Evolutionary conservation across 2,888 invertebrate genomes (phyloP).

Genomic region (Carpatolechia fugitivella): DNA sequence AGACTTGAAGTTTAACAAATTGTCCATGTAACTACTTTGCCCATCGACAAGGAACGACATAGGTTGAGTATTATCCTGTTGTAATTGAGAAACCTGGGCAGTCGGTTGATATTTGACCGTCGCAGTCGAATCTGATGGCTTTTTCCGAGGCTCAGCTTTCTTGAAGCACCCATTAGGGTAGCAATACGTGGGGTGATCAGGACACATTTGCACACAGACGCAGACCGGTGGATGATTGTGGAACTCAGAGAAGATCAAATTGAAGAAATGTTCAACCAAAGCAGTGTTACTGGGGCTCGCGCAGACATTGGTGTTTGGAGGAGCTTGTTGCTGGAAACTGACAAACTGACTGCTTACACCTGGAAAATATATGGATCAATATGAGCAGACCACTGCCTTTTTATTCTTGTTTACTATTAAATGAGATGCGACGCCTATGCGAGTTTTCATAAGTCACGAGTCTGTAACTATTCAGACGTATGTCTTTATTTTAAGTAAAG

Average conservation of each 20-base stretch:
- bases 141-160: constrained; percentile 27
- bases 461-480: too few species aligned
- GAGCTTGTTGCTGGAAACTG: constrained; percentile 23
- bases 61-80: constrained; percentile 32
- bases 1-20: constrained; percentile 35
- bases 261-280: constrained; percentile 60
- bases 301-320: constrained; percentile 27
- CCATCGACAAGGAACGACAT: constrained; percentile 44
- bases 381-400: too few species aligned
- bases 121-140: constrained; percentile 23
- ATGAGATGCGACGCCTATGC: too few species aligned
- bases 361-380: constrained; percentile 27
- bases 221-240: constrained; percentile 53
- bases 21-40: constrained; percentile 30
- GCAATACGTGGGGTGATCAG: constrained; percentile 57
- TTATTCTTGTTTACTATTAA: too few species aligned
- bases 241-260: constrained; percentile 59
- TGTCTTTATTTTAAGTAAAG: too few species aligned
- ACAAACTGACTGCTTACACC: constrained; percentile 35
- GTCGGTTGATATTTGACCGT: constrained; percentile 11
- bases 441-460: too few species aligned
- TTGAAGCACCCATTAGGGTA: constrained; percentile 63
- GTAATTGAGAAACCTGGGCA: constrained; percentile 22
- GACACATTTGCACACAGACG: constrained; percentile 64
- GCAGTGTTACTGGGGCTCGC: constrained; percentile 37